These are phyloP conservation scores for Parotia lawesii DNA, from an alignment of 2,113 vertebrate genomes.

Conservation along the genomic window DNA sequence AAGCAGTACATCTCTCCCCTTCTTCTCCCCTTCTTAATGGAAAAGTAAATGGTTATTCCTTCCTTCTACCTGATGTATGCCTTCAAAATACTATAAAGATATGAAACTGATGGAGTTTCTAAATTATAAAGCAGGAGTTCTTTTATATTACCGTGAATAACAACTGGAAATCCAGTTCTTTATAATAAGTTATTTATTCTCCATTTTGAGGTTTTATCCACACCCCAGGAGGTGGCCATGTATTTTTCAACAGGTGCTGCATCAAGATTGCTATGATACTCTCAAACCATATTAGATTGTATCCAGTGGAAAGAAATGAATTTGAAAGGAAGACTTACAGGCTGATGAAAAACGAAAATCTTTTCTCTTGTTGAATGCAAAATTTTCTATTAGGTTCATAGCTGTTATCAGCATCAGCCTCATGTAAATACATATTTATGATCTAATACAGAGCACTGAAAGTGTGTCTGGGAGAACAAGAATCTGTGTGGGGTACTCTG, in stretches of 20 bases:
- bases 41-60: conserved; percentile 67
- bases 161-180: conserved; percentile 67
- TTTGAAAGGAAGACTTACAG: conserved; percentile 46
- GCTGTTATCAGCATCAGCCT: conserved; percentile 41
- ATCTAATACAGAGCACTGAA: conserved; percentile 20
- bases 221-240: conserved; percentile 64
- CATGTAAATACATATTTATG: conserved; percentile 69
- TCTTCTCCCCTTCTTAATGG: conserved; percentile 36
- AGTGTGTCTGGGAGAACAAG: conserved; percentile 15
- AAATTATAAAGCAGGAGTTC: conserved; percentile 67
- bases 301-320: conserved; percentile 50
- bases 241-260: conserved; percentile 46
- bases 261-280: conserved; percentile 44
- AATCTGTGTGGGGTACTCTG: background rate
- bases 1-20: background rate
- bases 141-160: conserved; percentile 53
- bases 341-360: conserved; percentile 61
- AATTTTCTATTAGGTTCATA: conserved; percentile 58
- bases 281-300: conserved; percentile 53
- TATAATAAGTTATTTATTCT: conserved; percentile 73
- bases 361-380: conserved; percentile 68
- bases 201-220: conserved; percentile 73
- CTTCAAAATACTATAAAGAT: conserved; percentile 61
- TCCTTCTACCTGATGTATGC: conserved; percentile 46
- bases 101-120: conserved; percentile 59